These are phyloP conservation scores for Tauraco erythrolophus DNA, from an alignment of 2,113 vertebrate genomes.

Conservation along the genomic window DNA sequence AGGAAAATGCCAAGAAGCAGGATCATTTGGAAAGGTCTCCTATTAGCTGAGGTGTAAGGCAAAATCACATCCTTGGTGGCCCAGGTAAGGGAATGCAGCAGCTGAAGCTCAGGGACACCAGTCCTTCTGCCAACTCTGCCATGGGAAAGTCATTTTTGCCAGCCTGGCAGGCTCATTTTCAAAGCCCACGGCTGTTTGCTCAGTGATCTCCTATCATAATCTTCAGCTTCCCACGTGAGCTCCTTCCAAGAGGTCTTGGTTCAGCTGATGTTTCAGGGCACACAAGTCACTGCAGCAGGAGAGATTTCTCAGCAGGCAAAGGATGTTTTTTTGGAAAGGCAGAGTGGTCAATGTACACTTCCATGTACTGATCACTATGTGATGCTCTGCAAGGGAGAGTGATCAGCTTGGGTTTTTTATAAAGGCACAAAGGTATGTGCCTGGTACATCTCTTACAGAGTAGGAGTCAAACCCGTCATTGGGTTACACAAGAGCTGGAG, in stretches of 20 bases:
- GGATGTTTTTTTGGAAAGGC: background rate
- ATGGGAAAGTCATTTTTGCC: background rate
- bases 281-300: background rate
- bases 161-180: background rate
- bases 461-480: background rate
- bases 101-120: accelerated
- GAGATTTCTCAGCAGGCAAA: background rate
- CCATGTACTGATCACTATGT: background rate
- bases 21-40: background rate
- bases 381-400: background rate
- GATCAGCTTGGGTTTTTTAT: background rate
- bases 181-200: background rate
- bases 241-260: background rate
- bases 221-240: too few relatives aligned
- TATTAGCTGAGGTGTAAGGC: background rate
- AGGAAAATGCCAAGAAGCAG: background rate
- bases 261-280: background rate
- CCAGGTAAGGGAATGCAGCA: background rate
- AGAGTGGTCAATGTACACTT: background rate
- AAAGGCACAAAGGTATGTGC: accelerated
- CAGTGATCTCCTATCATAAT: background rate
- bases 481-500: background rate
- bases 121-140: background rate
- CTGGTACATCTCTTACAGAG: background rate
- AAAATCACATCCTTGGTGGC: background rate